Base-by-base conservation (phyloP, 2,888 invertebrate genomes). In the Oligia fasciuncula region DNA sequence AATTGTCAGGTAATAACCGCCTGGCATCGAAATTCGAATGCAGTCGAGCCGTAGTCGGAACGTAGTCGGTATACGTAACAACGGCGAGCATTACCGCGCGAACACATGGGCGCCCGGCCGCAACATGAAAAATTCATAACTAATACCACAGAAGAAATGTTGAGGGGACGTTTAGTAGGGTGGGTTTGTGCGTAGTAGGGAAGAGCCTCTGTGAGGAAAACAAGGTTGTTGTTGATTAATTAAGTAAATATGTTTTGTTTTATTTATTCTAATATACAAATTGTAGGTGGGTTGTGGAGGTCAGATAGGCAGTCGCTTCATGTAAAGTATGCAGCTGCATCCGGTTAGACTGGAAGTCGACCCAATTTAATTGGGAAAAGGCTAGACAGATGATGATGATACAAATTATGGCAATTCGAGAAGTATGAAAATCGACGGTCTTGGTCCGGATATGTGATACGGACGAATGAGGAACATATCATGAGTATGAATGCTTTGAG, bases 91-190 rank as follows among this genome's bases (percentile, higher is more conserved):
- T 95, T 94, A 94, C 92, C 90, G 89, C 89, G 87, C 79, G 88
- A 91, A 92, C 93, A 93, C 93, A 93, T 93, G 94, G 91, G 91
- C 84, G 90, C 91, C 87, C 90, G 86, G 91, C 88, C 92, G 90
- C 90, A 90, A 90, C 90, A 95, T 95, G 95, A 95, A 95, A 95
- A 94, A 95, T 95, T 95, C 95, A 95, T 95, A 95, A 92, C 93
- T 85, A 85, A 91, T 88, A 77, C 70, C 94, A 94, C 83, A 94
- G 94, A 94, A 29, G 87, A 92, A 29, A 23, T 57, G 70, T 68
- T 79, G 88, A 90, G 76, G 79, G 43, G 73, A 62, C 66, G 71
- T 73, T 29, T 1, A 0, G 1, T 13, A 9, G 0, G 1, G 1
- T 9, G 1, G 19, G 29, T 63, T 79, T 77, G 29, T 79, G 73